These are phyloP conservation scores for Heliconius himera DNA, from an alignment of 1,140 invertebrate genomes.

Conservation along the genomic window DNA sequence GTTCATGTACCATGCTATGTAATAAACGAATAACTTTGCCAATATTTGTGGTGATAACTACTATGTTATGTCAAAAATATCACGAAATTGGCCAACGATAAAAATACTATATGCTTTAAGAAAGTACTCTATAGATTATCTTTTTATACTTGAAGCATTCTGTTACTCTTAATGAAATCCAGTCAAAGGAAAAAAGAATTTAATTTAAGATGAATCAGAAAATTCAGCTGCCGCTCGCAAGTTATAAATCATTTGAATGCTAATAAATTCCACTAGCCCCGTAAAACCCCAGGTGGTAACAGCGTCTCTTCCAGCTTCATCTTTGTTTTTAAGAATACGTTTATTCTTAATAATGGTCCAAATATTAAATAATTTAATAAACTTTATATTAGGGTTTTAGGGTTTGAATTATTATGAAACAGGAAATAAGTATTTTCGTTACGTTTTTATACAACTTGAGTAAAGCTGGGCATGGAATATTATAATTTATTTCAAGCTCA, in stretches of 20 bases:
- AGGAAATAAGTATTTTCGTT: neutral
- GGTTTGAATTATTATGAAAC: too few relatives aligned
- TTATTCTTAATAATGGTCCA: slow-evolving; percentile 63
- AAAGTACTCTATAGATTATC: slow-evolving; percentile 52
- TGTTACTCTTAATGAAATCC: slow-evolving; percentile 78
- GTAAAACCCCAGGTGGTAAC: slow-evolving; percentile 67
- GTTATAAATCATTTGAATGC: slow-evolving; percentile 82
- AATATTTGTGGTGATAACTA: neutral
- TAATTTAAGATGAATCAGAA: slow-evolving; percentile 81
- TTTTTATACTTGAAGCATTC: slow-evolving; percentile 73
- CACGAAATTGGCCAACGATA: neutral
- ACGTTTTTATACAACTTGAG: neutral
- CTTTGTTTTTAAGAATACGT: slow-evolving; percentile 70
- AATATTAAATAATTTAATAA: neutral
- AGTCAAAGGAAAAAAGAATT: slow-evolving; percentile 80
- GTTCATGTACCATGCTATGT: neutral
- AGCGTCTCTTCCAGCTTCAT: slow-evolving; percentile 68
- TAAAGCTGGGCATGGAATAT: neutral
- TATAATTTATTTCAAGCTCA: slow-evolving; percentile 6
- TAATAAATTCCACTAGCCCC: slow-evolving; percentile 79
- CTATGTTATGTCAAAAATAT: neutral
- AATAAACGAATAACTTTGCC: neutral
- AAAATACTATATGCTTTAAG: neutral
- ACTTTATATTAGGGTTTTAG: too few relatives aligned
- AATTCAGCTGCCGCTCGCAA: slow-evolving; percentile 79